Conservation (phyloP, 1,140 invertebrate genomes). For the Chironomus tepperi region DNA sequence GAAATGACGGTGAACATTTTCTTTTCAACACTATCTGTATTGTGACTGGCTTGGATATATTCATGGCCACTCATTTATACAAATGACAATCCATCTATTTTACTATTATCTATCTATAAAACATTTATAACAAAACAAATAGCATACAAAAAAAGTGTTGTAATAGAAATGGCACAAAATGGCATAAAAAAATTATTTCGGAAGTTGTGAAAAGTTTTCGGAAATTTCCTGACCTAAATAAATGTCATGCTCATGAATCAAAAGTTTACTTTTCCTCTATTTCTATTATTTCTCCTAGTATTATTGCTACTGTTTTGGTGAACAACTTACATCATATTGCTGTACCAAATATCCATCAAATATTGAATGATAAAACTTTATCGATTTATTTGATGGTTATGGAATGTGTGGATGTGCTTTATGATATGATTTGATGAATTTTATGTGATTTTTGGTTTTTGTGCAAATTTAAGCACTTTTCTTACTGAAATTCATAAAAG, state of each 20-base stretch:
- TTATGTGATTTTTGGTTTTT: neutral
- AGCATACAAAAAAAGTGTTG: no score
- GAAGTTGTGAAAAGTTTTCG: neutral
- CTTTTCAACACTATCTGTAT: neutral
- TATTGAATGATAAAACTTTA: neutral
- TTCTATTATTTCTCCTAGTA: no score
- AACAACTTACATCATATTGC: no score
- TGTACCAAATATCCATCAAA: no score
- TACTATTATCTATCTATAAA: neutral
- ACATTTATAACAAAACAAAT: neutral
- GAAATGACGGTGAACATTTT: neutral
- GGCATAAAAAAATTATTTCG: neutral
- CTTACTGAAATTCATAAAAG: no score
- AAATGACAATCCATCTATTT: neutral
- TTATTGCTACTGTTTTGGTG: no score
- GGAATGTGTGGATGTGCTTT: neutral
- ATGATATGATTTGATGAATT: neutral
- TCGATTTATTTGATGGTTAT: neutral
- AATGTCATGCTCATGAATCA: neutral
- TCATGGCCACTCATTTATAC: neutral
- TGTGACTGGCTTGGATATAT: neutral
- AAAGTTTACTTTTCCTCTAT: neutral
- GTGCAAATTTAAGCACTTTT: no score
- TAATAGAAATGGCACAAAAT: no score
- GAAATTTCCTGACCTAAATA: slow-evolving; percentile 3